phyloP scores from a whole-genome alignment of 2,113 vertebrate genomes.

The Grammomys dolichurus region DNA sequence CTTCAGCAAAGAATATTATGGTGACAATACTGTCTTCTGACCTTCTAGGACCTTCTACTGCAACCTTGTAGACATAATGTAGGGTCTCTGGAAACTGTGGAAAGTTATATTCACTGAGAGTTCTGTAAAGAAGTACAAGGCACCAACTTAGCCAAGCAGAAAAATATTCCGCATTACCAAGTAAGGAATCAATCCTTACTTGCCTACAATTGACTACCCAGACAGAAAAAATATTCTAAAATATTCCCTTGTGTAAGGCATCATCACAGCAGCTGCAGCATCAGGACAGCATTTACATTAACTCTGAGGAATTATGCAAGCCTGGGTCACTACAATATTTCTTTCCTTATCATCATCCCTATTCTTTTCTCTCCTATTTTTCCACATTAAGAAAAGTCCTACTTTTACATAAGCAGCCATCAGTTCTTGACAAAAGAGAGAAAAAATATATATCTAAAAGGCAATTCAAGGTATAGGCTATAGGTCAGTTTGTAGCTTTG shows the following conservation, averaged over 20 bases:
- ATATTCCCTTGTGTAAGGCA: neutral
- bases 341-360: neutral
- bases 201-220: neutral
- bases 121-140: slow-evolving; percentile 63
- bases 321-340: neutral
- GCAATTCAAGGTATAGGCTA: neutral
- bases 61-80: slow-evolving; percentile 75
- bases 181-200: neutral
- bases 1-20: slow-evolving; percentile 75
- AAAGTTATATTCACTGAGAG: slow-evolving; percentile 72
- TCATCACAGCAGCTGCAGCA: neutral
- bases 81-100: slow-evolving; percentile 79
- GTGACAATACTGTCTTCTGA: slow-evolving; percentile 71
- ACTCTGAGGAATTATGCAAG: neutral
- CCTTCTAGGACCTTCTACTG: slow-evolving; percentile 63
- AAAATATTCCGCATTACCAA: neutral
- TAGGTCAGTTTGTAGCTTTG: neutral
- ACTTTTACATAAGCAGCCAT: neutral
- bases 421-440: neutral
- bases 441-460: neutral
- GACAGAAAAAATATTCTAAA: neutral
- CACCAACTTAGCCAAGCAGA: neutral
- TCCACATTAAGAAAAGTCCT: neutral
- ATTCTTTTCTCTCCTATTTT: neutral
- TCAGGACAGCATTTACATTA: neutral